phyloP scores from a whole-genome alignment of 2,888 invertebrate species.

The Caenorhabditis virilis region DNA sequence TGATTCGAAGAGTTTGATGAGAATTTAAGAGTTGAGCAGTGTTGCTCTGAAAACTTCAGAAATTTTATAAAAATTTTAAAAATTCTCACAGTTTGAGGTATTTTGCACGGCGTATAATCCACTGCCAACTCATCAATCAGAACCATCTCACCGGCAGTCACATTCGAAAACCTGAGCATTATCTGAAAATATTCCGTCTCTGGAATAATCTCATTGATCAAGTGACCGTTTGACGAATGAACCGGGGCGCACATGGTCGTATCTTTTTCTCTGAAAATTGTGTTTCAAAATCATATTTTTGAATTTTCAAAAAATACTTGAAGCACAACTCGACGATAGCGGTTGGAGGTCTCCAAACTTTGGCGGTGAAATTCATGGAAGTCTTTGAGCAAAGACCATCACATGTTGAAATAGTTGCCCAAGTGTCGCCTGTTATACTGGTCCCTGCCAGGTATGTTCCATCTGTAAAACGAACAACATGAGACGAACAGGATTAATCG shows the following conservation, averaged over 20 bases:
- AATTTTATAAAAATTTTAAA: background rate
- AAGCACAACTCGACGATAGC: constrained; percentile 47
- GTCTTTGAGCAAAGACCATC: constrained; percentile 37
- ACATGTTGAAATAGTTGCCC: constrained; percentile 40
- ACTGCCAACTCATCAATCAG: constrained; percentile 42
- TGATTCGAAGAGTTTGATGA: background rate
- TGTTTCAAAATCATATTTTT: background rate
- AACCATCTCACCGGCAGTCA: constrained; percentile 45
- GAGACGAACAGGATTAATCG: background rate
- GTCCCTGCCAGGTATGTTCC: constrained; percentile 2
- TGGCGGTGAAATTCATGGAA: constrained; percentile 36
- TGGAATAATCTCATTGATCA: constrained; percentile 45
- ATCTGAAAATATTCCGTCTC: constrained; percentile 44
- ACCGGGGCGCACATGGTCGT: constrained; percentile 45
- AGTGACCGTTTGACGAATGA: constrained; percentile 34
- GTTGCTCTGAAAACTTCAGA: background rate
- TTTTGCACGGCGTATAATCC: constrained; percentile 28
- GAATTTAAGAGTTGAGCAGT: background rate
- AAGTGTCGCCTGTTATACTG: constrained; percentile 18
- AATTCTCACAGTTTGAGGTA: constrained; percentile 3
- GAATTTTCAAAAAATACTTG: constrained; percentile 18
- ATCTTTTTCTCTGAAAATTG: constrained; percentile 38
- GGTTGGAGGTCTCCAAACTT: constrained; percentile 42
- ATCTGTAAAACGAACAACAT: background rate
- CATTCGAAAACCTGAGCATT: constrained; percentile 48